phyloP scores from a whole-genome alignment of 2,797 vertebrate genomes.

The Rachycentron canadum region DNA sequence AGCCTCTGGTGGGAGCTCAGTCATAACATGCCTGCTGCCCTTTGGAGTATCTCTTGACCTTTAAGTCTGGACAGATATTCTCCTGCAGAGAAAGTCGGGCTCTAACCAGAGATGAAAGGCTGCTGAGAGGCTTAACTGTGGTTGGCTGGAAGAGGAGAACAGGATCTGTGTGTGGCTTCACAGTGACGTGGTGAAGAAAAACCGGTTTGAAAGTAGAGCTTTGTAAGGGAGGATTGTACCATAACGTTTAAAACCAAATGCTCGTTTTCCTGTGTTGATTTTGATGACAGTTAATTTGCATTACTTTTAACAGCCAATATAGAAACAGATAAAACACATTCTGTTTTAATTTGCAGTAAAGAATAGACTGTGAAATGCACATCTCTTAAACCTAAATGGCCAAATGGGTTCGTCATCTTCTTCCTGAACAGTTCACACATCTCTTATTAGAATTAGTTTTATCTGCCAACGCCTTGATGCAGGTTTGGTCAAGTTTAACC shows the following conservation, averaged over 20 bases:
- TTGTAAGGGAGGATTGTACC: not conserved
- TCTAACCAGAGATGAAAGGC: constrained; percentile 48
- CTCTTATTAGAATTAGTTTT: too few relatives aligned
- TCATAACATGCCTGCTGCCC: constrained; percentile 39
- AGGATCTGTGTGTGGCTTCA: not conserved
- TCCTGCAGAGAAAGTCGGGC: constrained; percentile 34
- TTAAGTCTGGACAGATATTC: constrained; percentile 52
- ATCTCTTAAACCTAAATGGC: too few relatives aligned
- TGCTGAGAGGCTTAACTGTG: constrained; percentile 40
- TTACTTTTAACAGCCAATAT: too few relatives aligned
- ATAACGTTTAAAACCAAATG: too few relatives aligned
- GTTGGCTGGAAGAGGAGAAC: constrained; percentile 1
- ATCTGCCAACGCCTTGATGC: too few relatives aligned
- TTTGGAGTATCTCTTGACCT: constrained; percentile 66
- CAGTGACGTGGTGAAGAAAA: not conserved
- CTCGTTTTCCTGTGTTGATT: not conserved
- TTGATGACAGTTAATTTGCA: not conserved
- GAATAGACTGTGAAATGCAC: too few relatives aligned
- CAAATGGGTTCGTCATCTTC: too few relatives aligned
- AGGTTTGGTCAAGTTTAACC: too few relatives aligned
- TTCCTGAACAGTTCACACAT: too few relatives aligned
- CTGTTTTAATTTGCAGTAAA: too few relatives aligned
- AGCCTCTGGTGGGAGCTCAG: constrained; percentile 26
- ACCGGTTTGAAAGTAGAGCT: not conserved
- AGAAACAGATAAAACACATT: too few relatives aligned